Conservation (phyloP, 2,797 vertebrate genomes). For the Syngnathus rostellatus region DNA sequence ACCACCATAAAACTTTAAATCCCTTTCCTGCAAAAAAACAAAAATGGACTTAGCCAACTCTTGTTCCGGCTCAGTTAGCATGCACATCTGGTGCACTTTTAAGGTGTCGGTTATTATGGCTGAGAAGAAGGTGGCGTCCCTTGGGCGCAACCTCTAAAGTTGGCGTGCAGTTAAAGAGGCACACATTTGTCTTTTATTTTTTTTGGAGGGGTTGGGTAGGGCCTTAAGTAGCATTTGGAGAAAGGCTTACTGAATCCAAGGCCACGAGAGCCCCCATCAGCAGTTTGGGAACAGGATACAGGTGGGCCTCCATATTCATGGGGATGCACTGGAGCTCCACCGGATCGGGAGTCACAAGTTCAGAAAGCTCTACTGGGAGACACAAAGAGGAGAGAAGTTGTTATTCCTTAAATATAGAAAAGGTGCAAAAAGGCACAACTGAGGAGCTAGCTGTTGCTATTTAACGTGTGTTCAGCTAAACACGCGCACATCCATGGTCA, state of each 20-base stretch:
- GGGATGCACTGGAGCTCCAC: constrained; percentile 81
- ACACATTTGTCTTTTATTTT: background rate
- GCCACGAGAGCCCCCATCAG: constrained; percentile 70
- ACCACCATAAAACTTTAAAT: background rate
- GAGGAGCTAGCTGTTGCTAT: background rate
- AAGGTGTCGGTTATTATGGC: constrained; percentile 66
- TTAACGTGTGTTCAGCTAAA: background rate
- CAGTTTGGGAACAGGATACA: constrained; percentile 77
- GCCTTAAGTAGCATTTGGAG: constrained; percentile 75
- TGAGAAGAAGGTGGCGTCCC: constrained; percentile 60
- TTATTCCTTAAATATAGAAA: background rate
- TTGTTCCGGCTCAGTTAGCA: background rate
- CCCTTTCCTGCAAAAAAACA: background rate
- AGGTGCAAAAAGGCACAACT: background rate
- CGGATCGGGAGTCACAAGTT: constrained; percentile 83
- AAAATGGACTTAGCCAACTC: background rate
- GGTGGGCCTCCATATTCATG: constrained; percentile 77
- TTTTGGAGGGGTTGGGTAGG: constrained; percentile 3
- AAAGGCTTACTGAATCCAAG: constrained; percentile 86
- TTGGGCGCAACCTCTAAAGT: constrained; percentile 40
- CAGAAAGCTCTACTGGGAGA: constrained; percentile 77
- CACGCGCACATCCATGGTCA: background rate
- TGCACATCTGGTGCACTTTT: constrained; percentile 27
- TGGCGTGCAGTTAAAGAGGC: background rate
- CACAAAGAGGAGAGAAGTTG: background rate